These are phyloP conservation scores for Recurvirostra avosetta DNA, from an alignment of 2,113 vertebrate species.

Conservation along the genomic window DNA sequence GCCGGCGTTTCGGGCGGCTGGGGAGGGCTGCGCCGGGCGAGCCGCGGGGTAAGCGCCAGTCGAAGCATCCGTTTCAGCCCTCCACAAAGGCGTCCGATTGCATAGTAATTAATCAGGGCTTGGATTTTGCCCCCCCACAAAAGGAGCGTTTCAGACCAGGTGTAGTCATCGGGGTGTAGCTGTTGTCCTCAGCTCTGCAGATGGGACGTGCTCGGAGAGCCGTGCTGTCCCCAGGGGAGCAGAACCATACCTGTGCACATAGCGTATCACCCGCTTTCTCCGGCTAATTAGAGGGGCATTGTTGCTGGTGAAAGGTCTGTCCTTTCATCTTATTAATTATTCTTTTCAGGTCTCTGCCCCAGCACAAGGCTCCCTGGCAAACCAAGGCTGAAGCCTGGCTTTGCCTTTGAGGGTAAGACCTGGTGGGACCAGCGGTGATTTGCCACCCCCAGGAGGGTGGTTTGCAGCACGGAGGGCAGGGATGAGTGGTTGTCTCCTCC, in stretches of 20 bases:
- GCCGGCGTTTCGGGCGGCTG: not conserved
- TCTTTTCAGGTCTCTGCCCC: not conserved
- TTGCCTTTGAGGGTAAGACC: not conserved
- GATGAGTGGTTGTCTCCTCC: not conserved
- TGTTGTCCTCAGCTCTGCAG: not conserved
- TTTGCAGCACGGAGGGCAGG: not conserved
- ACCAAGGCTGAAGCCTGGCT: not conserved
- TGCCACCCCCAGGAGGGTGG: not conserved
- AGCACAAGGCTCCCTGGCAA: not conserved
- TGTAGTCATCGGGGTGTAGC: not conserved
- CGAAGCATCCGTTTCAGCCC: not conserved
- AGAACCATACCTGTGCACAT: not conserved
- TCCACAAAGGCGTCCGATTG: not conserved
- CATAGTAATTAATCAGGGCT: not conserved
- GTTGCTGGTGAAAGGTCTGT: not conserved
- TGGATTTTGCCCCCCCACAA: not conserved
- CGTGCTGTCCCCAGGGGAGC: fast-evolving
- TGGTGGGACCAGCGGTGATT: not conserved
- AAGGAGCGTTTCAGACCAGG: not conserved
- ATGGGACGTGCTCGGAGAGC: not conserved
- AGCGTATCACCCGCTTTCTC: not conserved
- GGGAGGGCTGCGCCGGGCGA: not conserved
- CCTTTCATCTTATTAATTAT: not conserved
- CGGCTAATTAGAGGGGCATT: not conserved
- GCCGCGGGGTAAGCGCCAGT: fast-evolving